A percentile compares a stretch with the other conserved stretches of the same genome.
phyloP scores from a whole-genome alignment of 2,888 invertebrate genomes.

The Limnephilus lunatus region DNA sequence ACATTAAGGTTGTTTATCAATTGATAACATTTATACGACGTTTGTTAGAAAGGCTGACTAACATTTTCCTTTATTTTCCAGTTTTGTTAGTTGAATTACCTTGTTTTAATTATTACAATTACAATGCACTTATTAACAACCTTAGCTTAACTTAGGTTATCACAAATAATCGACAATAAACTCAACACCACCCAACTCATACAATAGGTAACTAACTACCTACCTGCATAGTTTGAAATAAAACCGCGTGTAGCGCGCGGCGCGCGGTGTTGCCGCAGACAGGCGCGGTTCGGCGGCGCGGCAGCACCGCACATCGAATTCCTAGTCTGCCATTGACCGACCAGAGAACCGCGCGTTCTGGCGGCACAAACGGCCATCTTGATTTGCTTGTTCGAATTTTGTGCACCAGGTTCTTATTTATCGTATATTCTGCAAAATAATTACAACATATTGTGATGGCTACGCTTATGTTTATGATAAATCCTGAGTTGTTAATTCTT shows the following conservation, averaged over 20 bases:
- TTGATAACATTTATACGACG: too few species aligned
- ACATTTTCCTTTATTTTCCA: too few species aligned
- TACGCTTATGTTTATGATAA: neutral
- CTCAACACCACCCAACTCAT: neutral
- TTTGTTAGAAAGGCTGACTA: too few species aligned
- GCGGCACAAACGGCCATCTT: neutral
- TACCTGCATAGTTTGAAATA: neutral
- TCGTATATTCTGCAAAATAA: neutral
- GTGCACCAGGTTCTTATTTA: neutral
- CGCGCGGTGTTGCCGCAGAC: neutral
- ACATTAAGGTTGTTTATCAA: too few species aligned
- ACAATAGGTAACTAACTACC: neutral
- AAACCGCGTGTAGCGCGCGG: neutral
- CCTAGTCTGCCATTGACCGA: neutral
- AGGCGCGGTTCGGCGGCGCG: neutral
- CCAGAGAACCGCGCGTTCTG: neutral
- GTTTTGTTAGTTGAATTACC: too few species aligned
- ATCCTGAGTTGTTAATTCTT: neutral
- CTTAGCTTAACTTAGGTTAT: too few species aligned
- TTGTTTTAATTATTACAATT: too few species aligned
- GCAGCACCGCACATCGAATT: neutral
- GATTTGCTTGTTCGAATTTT: neutral
- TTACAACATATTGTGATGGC: neutral
- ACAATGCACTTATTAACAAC: too few species aligned
- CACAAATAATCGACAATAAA: too few species aligned